These are phyloP conservation scores for Pristis pectinata DNA, from an alignment of 2,797 vertebrate species.

Conservation along the genomic window DNA sequence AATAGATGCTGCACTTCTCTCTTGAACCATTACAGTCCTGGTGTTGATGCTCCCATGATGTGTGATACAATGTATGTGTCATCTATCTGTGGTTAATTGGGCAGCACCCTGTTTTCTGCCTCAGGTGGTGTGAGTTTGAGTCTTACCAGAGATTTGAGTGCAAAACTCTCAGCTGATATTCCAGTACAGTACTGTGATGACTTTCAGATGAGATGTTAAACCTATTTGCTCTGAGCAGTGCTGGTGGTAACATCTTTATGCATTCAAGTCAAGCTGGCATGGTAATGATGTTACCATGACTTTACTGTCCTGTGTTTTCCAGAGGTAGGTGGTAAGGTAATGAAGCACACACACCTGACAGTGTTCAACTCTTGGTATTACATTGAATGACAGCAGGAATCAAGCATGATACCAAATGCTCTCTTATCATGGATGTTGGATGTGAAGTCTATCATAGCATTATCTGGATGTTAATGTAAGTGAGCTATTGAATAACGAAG, in stretches of 20 bases:
- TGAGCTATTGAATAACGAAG: background rate
- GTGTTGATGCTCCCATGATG: background rate
- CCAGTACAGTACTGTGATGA: too few relatives aligned
- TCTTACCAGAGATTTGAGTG: too few relatives aligned
- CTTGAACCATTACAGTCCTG: background rate
- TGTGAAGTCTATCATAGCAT: background rate
- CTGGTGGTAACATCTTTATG: too few relatives aligned
- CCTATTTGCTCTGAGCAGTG: too few relatives aligned
- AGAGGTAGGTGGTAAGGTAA: background rate
- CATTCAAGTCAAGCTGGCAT: background rate
- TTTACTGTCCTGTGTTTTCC: background rate
- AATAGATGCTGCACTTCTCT: background rate
- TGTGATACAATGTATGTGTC: too few relatives aligned
- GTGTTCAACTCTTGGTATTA: background rate
- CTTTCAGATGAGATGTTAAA: too few relatives aligned
- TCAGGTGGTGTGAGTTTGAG: too few relatives aligned
- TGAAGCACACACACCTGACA: background rate
- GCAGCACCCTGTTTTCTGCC: too few relatives aligned
- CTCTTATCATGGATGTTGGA: background rate
- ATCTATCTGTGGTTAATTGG: too few relatives aligned
- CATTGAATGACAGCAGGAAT: background rate
- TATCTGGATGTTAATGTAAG: background rate
- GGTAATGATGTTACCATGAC: background rate
- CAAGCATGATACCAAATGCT: background rate
- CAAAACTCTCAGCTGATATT: too few relatives aligned